Base-by-base conservation (phyloP, 2,888 invertebrate genomes). In the Drosophila atroscutellata region DNA sequence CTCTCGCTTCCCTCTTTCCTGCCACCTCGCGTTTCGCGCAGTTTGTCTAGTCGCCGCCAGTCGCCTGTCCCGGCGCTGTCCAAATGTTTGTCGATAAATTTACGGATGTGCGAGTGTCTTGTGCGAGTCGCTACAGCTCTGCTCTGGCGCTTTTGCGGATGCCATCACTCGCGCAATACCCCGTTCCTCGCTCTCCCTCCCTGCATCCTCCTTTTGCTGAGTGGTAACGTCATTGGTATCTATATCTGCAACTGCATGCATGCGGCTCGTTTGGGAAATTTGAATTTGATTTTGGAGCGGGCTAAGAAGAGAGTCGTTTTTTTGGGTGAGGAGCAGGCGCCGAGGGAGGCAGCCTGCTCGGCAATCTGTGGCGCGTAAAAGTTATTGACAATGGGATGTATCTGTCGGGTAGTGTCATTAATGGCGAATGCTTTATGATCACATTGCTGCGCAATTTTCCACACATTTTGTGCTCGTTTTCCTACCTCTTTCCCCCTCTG, bases 351-450 rank as follows among this genome's bases (percentile, higher is more conserved):
- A 28, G 15, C 20, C 24, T 69, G 63, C 57, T 63, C 67, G 73
- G 90, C 90, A 89, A 89, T 87, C 90, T 86, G 90, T 71, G 75
- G 75, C 77, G 89, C 85, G 91, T 81, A 88, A 91, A 90, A 90
- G 86, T 83, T 91, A 91, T 91, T 91, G 90, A 91, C 90, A 91
- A 90, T 91, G 86, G 91, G 91, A 91, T 90, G 90, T 91, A 89
- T 91, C 91, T 91, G 91, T 91, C 91, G 91, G 90, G 89, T 80
- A 77, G 87, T 91, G 90, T 91, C 90, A 91, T 91, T 91, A 91
- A 91, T 89, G 85, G 84, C 83, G 91, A 89, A 91, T 91, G 91
- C 89, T 91, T 91, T 91, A 91, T 90, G 90, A 91, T 91, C 84
- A 77, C 87, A 75, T 81, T 87, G 87, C 89, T 85, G 85, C 84